phyloP scores from a whole-genome alignment of 92 coral and sea anemone species.

The Plumapathes pennacea region DNA sequence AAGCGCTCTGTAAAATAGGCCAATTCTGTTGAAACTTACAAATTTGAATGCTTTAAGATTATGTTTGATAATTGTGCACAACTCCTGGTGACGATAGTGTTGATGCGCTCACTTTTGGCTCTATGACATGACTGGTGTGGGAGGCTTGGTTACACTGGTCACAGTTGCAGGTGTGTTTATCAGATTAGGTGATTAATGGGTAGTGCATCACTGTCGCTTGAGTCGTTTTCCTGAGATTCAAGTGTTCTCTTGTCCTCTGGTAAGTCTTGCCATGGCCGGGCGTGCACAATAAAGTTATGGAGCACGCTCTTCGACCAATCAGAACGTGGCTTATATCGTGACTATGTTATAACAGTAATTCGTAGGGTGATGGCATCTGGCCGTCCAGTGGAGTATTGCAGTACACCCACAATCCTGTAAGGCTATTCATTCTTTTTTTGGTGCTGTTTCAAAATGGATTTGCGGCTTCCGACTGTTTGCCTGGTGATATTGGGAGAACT shows the following conservation, averaged over 20 bases:
- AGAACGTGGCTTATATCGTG: conserved; percentile 6
- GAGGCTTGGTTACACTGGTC: too few species aligned
- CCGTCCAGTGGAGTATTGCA: conserved; percentile 16
- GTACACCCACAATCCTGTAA: conserved; percentile 41
- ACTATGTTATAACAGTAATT: conserved; percentile 12
- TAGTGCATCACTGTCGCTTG: neutral
- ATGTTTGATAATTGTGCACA: too few species aligned
- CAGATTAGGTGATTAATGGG: neutral
- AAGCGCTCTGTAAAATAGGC: too few species aligned
- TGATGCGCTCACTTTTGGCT: too few species aligned
- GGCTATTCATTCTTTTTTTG: conserved; percentile 41
- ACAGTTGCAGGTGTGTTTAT: too few species aligned
- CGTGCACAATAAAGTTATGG: conserved; percentile 3
- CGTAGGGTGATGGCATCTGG: conserved; percentile 26
- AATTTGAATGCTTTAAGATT: too few species aligned
- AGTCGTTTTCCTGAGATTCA: conserved; percentile 13
- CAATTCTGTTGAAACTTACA: too few species aligned
- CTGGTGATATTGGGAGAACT: conserved; percentile 59
- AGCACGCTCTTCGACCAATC: conserved; percentile 30
- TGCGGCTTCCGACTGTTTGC: conserved; percentile 37
- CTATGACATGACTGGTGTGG: too few species aligned
- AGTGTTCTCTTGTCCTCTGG: conserved; percentile 33
- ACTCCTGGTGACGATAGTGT: too few species aligned
- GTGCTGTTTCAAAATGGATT: conserved; percentile 37
- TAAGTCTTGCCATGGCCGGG: conserved; percentile 13